Evolutionary conservation across 2,888 invertebrate genomes (phyloP).

Genomic region (Yponomeuta evonymella): DNA sequence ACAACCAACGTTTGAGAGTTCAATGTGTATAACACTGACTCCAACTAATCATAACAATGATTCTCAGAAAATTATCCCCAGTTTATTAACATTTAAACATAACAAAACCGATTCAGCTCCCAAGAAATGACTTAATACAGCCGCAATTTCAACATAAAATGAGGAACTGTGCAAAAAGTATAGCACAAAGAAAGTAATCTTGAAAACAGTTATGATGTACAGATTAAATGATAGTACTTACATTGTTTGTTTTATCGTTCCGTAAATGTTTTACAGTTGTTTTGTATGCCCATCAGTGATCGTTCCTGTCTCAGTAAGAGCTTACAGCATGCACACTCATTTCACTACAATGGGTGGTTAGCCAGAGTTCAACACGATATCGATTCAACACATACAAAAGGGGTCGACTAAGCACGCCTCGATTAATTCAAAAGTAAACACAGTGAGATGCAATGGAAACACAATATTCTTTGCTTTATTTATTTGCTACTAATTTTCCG

Average conservation of each 20-base stretch:
- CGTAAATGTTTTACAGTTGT: not conserved
- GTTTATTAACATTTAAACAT: too few species aligned
- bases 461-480: conserved; percentile 28
- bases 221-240: not conserved
- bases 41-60: too few species aligned
- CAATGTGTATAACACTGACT: too few species aligned
- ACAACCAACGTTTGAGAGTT: too few species aligned
- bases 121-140: not conserved
- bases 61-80: too few species aligned
- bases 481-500: not conserved
- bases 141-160: not conserved
- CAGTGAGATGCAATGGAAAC: conserved; percentile 36
- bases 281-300: conserved; percentile 6
- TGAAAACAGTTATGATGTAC: not conserved
- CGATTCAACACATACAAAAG: conserved; percentile 48
- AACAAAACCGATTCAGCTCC: too few species aligned
- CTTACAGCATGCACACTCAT: conserved; percentile 58
- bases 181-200: not conserved
- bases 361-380: conserved; percentile 29
- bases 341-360: conserved; percentile 47
- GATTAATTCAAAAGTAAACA: conserved; percentile 42
- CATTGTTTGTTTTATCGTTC: not conserved
- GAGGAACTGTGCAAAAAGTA: not conserved
- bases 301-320: conserved; percentile 39
- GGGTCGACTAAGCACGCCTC: conserved; percentile 28